Conservation (phyloP, 2,797 vertebrate genomes). For the Hippopotamyrus pictus region DNA sequence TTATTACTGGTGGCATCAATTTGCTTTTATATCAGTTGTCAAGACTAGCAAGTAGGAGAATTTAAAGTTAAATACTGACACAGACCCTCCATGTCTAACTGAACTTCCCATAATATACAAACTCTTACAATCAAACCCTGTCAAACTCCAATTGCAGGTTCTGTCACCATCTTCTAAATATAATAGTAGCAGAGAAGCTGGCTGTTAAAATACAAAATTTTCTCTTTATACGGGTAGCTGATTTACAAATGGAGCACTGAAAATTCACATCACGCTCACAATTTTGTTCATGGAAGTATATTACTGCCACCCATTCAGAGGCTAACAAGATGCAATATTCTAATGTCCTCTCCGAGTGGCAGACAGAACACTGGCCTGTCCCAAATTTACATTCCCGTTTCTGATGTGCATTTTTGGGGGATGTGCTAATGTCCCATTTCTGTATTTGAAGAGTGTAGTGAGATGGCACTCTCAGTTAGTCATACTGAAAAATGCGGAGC, state of each 20-base stretch:
- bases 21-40: constrained; percentile 5
- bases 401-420: background rate
- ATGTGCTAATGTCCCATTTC: background rate
- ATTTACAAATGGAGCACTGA: background rate
- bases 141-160: constrained; percentile 8
- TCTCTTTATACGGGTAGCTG: background rate
- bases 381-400: background rate
- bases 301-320: background rate
- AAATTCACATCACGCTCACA: background rate
- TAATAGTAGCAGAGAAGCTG: background rate
- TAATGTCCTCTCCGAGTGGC: background rate
- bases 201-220: background rate
- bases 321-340: constrained; percentile 6
- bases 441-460: background rate
- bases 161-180: background rate
- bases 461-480: background rate
- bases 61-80: background rate
- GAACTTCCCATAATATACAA: constrained; percentile 28
- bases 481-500: background rate
- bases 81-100: background rate
- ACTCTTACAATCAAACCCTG: constrained; percentile 24
- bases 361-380: background rate
- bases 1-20: background rate
- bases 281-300: background rate
- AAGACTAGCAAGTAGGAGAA: background rate